phyloP scores from a whole-genome alignment of 1,140 invertebrate genomes.

The Conus ventricosus region DNA sequence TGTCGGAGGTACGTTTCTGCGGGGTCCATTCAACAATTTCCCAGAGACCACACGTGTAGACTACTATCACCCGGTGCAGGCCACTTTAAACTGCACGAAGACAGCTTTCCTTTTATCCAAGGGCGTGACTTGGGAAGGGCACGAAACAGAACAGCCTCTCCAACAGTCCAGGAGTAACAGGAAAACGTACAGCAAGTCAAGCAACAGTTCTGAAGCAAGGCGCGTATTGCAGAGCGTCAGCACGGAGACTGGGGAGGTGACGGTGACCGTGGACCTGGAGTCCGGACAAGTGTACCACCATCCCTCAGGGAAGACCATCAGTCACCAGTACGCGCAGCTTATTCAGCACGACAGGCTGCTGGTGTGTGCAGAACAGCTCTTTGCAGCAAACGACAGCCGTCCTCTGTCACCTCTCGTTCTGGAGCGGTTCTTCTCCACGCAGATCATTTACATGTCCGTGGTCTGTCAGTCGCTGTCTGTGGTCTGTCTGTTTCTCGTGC shows the following conservation, averaged over 20 bases:
- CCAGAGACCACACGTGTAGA: neutral
- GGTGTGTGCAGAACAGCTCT: neutral
- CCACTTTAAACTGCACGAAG: constrained; percentile 2
- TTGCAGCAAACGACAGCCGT: too few relatives aligned
- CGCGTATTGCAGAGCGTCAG: neutral
- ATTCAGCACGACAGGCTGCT: neutral
- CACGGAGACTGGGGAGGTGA: neutral
- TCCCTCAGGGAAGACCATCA: neutral
- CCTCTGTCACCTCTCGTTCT: neutral
- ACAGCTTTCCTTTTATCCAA: neutral
- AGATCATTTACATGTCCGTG: neutral
- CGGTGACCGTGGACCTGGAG: neutral
- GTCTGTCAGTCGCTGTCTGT: constrained; percentile 3
- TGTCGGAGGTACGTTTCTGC: neutral
- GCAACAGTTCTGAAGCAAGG: too few relatives aligned
- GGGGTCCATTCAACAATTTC: too few relatives aligned
- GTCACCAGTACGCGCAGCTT: neutral
- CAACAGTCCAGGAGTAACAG: too few relatives aligned
- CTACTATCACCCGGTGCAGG: neutral
- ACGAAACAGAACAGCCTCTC: too few relatives aligned
- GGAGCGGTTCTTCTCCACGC: neutral
- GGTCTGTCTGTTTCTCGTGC: constrained; percentile 3
- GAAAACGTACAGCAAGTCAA: neutral
- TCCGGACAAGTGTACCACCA: neutral
- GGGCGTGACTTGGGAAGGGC: too few relatives aligned